Percentiles rank a stretch among this genome's conserved stretches.
phyloP scores from a whole-genome alignment of 35 echinoderm and acorn worm species.

The Strongylocentrotus purpuratus region DNA sequence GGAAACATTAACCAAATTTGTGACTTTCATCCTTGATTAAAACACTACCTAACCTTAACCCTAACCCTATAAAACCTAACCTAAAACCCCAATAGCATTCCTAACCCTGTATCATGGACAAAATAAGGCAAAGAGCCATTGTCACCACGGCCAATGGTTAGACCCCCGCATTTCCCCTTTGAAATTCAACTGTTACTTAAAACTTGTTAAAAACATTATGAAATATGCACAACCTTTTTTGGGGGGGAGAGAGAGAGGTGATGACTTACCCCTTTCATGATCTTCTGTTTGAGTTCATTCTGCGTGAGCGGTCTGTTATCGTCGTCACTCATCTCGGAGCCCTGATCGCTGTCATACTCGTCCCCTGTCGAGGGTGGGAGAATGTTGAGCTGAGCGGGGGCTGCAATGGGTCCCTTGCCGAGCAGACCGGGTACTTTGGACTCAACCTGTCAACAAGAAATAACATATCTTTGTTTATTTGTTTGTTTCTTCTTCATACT shows the following conservation, averaged over 20 bases:
- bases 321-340: slow-evolving; percentile 95
- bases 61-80: too few relatives aligned
- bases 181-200: too few relatives aligned
- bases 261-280: slow-evolving; percentile 90
- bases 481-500: neutral
- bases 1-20: too few relatives aligned
- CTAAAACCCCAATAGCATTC: too few relatives aligned
- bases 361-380: slow-evolving; percentile 93
- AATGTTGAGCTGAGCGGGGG: slow-evolving; percentile 83
- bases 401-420: slow-evolving; percentile 90
- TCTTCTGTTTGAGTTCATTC: slow-evolving; percentile 81
- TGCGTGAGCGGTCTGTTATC: slow-evolving; percentile 92
- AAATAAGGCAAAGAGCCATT: too few relatives aligned
- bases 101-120: too few relatives aligned
- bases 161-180: too few relatives aligned
- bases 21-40: too few relatives aligned
- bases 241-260: neutral
- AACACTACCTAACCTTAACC: too few relatives aligned
- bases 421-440: slow-evolving; percentile 77
- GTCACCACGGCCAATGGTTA: too few relatives aligned
- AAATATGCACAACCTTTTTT: too few relatives aligned
- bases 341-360: slow-evolving; percentile 97
- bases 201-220: too few relatives aligned
- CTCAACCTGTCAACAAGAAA: slow-evolving; percentile 52
- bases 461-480: neutral